Evolutionary conservation across 2,888 invertebrate genomes (phyloP), one percentile per base, ranked within the genome.

Genomic region (Gymnosoma rotundatum): DNA sequence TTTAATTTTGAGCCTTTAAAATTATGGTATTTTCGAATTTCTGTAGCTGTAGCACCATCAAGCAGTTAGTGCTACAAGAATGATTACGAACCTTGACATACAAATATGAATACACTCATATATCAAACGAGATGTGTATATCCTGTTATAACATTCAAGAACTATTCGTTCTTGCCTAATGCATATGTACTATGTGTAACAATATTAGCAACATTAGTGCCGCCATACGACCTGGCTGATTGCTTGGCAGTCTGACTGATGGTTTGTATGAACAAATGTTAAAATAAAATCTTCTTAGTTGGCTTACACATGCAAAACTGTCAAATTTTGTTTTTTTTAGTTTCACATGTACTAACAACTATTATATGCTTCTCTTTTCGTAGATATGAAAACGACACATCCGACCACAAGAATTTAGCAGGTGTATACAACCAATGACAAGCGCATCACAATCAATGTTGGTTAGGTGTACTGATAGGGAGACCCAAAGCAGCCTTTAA

Each of bases 41-140:
- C n/a, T n/a, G n/a, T n/a, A n/a, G n/a, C n/a, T n/a, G n/a, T n/a
- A n/a, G n/a, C n/a, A n/a, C n/a, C n/a, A 36, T 36, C 36, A 36
- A 36, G 36, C 36, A 36, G 36, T 36, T 7, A 36, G 7, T 60
- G 58, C 61, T 58, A 72, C 60, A 56, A 64, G 18, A 66, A 69
- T 61, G 45, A 60, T 48, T 60, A 38, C 21, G 78, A 83, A 78
- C 78, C 83, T 75, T 83, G 78, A 83, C 83, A 83, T 83, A 54
- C 45, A 78, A 78, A 70, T 75, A 78, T 64, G 54, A 52, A 78
- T 52, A 50, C n/a, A 64, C 61, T 42, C 14, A 54, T 18, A 63
- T 48, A 21, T 58, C 21, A 64, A 4, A 18, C 4, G n/a, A n/a
- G n/a, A n/a, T n/a, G n/a, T n/a, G n/a, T n/a, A n/a, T n/a, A n/a